phyloP scores from a whole-genome alignment of 2,888 invertebrate genomes.

The Lithophane semibrunnea region DNA sequence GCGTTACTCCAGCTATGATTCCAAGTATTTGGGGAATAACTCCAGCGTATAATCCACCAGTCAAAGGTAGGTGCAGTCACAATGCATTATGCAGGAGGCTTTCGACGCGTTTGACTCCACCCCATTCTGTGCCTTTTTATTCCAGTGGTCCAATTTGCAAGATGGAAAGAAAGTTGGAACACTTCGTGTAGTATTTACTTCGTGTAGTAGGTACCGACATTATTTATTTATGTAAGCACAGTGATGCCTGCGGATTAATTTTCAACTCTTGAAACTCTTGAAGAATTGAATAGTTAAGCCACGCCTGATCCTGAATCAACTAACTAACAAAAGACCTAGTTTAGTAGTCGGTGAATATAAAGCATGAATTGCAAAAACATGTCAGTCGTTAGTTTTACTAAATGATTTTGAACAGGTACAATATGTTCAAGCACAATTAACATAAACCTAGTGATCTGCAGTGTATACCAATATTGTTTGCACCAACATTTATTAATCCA shows the following conservation, averaged over 20 bases:
- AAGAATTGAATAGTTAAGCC: too few relatives aligned
- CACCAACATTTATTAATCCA: neutral
- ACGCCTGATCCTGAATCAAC: too few relatives aligned
- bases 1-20: constrained; percentile 13
- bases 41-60: constrained; percentile 77
- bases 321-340: neutral
- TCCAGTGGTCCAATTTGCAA: constrained; percentile 40
- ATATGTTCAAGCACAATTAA: too few relatives aligned
- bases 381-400: neutral
- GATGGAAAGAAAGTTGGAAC: neutral
- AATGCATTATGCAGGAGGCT: constrained; percentile 85
- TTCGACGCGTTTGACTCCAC: constrained; percentile 77
- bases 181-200: neutral
- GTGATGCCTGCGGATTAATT: too few relatives aligned
- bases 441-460: neutral
- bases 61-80: constrained; percentile 81
- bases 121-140: constrained; percentile 64
- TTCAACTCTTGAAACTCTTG: too few relatives aligned
- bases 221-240: too few relatives aligned
- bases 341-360: neutral
- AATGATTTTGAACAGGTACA: too few relatives aligned
- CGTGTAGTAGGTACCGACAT: too few relatives aligned
- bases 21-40: constrained; percentile 74
- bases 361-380: neutral
- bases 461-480: neutral